These are phyloP conservation scores for Protonibea diacanthus DNA, from an alignment of 2,797 vertebrate species.

Conservation along the genomic window DNA sequence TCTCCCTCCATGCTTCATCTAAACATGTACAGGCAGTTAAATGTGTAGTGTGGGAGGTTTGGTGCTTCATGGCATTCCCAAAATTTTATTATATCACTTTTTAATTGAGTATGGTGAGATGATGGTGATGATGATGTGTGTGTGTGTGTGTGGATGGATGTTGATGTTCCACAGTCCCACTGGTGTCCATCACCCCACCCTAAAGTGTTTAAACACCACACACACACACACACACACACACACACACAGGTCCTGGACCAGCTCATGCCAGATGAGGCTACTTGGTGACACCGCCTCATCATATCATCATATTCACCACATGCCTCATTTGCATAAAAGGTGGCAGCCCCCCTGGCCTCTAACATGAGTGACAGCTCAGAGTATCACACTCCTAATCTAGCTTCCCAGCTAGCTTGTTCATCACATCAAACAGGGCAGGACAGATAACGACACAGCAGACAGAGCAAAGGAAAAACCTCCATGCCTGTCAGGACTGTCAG, in stretches of 20 bases:
- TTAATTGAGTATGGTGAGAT: background rate
- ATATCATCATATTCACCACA: background rate
- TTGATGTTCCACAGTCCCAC: background rate
- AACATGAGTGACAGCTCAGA: conserved; percentile 40
- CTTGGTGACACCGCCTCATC: conserved; percentile 13
- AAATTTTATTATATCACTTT: background rate
- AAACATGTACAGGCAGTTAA: background rate
- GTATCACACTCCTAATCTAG: conserved; percentile 14
- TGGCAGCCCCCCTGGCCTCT: conserved; percentile 13
- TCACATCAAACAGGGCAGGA: conserved; percentile 39
- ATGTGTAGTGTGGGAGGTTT: background rate
- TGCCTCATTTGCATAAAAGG: conserved; percentile 44
- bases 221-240: too few species aligned
- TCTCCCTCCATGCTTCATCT: background rate
- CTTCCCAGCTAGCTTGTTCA: conserved; percentile 54
- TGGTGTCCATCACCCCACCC: conserved; percentile 21
- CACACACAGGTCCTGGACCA: background rate
- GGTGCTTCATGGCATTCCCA: background rate
- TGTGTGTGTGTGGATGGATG: background rate
- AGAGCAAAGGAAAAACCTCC: background rate
- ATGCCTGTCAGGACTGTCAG: background rate
- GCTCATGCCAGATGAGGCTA: conserved; percentile 2
- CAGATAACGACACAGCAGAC: conserved; percentile 34
- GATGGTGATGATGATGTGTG: background rate
- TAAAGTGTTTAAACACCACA: background rate